Conservation (phyloP, 1,140 invertebrate genomes). For the Eulimnadia texana region DNA sequence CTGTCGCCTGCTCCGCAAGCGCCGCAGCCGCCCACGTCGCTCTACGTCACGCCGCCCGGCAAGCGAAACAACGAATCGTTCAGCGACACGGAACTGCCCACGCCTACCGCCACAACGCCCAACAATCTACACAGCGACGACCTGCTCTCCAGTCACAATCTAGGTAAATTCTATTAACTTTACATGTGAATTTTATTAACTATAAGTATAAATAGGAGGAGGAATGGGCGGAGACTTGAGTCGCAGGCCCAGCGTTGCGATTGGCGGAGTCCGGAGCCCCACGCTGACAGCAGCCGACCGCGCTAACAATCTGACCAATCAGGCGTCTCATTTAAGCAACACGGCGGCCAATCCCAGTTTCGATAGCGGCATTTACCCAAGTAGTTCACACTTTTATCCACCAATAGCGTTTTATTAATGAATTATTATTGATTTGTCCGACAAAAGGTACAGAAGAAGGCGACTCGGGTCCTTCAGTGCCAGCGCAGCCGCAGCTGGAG, state of each 20-base stretch:
- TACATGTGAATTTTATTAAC: too few relatives aligned
- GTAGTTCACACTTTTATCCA: neutral
- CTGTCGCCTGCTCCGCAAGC: constrained; percentile 11
- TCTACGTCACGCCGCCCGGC: constrained; percentile 16
- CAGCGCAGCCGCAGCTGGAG: constrained; percentile 23
- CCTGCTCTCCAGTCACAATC: neutral
- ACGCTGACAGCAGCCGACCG: neutral
- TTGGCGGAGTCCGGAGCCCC: constrained; percentile 16
- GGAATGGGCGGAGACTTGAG: constrained; percentile 7
- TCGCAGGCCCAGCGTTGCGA: constrained; percentile 17
- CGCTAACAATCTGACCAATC: neutral
- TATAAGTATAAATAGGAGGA: too few relatives aligned
- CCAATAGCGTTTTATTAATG: neutral
- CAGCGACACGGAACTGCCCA: constrained; percentile 19
- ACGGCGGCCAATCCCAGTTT: neutral
- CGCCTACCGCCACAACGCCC: neutral
- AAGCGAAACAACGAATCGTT: constrained; percentile 22
- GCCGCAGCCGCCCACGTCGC: neutral
- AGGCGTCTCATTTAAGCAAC: neutral
- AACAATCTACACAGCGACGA: constrained; percentile 7
- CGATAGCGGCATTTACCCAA: neutral
- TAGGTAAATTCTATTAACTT: too few relatives aligned
- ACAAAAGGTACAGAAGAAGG: neutral
- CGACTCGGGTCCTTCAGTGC: neutral
- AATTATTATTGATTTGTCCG: neutral